These are phyloP conservation scores for Helleia helle DNA, from an alignment of 2,888 invertebrate genomes.

Conservation along the genomic window DNA sequence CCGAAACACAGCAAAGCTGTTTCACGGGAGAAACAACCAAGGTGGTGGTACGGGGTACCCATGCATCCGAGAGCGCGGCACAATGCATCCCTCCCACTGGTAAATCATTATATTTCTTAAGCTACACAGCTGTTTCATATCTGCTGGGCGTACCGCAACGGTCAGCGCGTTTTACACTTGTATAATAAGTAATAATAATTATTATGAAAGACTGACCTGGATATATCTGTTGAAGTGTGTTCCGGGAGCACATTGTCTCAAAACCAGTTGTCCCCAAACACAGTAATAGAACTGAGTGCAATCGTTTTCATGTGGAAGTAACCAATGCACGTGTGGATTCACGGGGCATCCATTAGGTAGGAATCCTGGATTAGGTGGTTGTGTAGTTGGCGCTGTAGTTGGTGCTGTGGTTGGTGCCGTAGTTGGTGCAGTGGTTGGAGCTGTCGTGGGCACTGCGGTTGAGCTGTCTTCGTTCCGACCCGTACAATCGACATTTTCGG, in stretches of 20 bases:
- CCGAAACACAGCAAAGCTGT: too few relatives aligned
- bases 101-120: too few relatives aligned
- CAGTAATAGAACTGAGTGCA: conserved; percentile 53
- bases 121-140: too few relatives aligned
- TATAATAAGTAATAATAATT: too few relatives aligned
- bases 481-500: not conserved
- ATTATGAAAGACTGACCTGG: conserved; percentile 31
- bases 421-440: not conserved
- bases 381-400: not conserved
- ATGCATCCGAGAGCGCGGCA: too few relatives aligned
- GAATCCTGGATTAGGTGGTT: conserved; percentile 23
- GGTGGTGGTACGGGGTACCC: too few relatives aligned
- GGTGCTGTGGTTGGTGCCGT: conserved; percentile 8
- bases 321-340: conserved; percentile 42
- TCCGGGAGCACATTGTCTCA: conserved; percentile 29
- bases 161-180: too few relatives aligned
- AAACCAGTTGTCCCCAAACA: conserved; percentile 40
- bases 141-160: too few relatives aligned
- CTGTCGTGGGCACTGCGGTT: not conserved
- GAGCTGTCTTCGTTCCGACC: too few relatives aligned
- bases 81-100: too few relatives aligned
- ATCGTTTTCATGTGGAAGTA: conserved; percentile 39
- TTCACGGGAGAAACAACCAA: too few relatives aligned
- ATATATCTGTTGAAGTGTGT: conserved; percentile 42
- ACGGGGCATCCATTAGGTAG: conserved; percentile 49